Evolutionary conservation across 1,140 invertebrate genomes (phyloP), one percentile per base, ranked within the genome.

Genomic region (Lordiphosa collinella): DNA sequence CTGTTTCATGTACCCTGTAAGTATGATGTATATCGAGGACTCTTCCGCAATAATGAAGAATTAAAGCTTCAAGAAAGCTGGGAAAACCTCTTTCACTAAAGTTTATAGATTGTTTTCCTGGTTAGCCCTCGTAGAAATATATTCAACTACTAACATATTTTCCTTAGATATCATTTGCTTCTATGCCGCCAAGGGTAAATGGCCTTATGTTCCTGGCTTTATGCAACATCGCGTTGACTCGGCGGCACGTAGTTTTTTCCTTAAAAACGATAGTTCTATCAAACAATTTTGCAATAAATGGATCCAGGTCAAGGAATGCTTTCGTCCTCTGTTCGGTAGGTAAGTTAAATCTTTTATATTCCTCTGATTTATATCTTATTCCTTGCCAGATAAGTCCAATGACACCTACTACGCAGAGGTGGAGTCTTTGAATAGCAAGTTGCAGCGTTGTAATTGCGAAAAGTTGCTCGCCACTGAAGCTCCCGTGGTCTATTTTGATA

Each of bases 121-220:
- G 22, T 1, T 8, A 29, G 16, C 16, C 16, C 16, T 18, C 16
- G 16, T 18, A 18, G 2, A 2, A 2, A 2, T 18, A 3, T 18
- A 18, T 18, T 2, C 22, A 25, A 25, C 22, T 2, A 7, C 22
- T 29, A 0, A 8, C 18, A 22, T 8, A 1, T 29, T 11, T 60
- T 46, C 14, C 8, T 43, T 44, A 89, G 87, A 89, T 32, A 88
- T 89, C 0, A 73, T 89, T 41, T 89, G 87, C 22, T 89, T 88
- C 48, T 89, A 85, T 34, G 87, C 87, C 16, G 87, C 87, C 11
- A 89, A 86, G 43, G 87, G 87, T 1, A 88, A 87, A 25, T 89
- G 87, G 87, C 87, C 87, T 0, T 88, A 88, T 57, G 72, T 88
- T 31, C 87, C 87, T 9, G 69, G 74, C 1, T 86, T 88, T 32